Percentiles rank a stretch among this genome's conserved stretches.
Evolutionary conservation across 2,113 vertebrate genomes (phyloP).

Genomic region (Microcebus ravelobensis): DNA sequence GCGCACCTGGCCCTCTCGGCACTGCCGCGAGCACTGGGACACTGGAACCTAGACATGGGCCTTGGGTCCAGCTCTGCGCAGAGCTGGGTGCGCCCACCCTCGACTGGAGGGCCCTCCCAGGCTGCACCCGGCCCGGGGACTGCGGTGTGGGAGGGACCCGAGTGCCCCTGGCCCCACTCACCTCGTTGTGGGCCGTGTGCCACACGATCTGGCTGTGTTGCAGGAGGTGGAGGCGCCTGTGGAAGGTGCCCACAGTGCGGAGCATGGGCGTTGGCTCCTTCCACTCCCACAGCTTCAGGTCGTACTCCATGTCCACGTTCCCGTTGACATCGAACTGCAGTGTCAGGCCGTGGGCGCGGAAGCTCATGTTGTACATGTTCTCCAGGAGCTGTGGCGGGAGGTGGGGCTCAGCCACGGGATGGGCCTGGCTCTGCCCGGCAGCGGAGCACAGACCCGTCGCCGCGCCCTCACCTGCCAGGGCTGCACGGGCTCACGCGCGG

Average conservation of each 20-base stretch:
- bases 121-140: accelerated
- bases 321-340: slow-evolving; percentile 87
- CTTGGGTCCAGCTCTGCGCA: neutral
- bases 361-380: slow-evolving; percentile 82
- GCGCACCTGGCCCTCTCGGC: slow-evolving; percentile 86
- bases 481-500: neutral
- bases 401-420: accelerated
- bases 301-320: slow-evolving; percentile 85
- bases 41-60: slow-evolving; percentile 84
- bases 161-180: accelerated
- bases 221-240: slow-evolving; percentile 82
- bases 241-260: slow-evolving; percentile 84
- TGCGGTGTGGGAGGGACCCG: accelerated
- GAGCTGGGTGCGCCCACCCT: accelerated
- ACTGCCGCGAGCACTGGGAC: slow-evolving; percentile 89
- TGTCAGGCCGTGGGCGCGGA: slow-evolving; percentile 73
- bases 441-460: too few species aligned
- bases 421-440: too few species aligned
- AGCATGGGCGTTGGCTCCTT: neutral
- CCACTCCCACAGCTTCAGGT: slow-evolving; percentile 90
- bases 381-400: slow-evolving; percentile 83
- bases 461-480: slow-evolving; percentile 87
- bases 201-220: slow-evolving; percentile 83
- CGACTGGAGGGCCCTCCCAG: accelerated
- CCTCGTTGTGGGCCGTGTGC: slow-evolving; percentile 80